These are phyloP conservation scores for Thecophora atra DNA, from an alignment of 2,888 invertebrate species.

Conservation along the genomic window DNA sequence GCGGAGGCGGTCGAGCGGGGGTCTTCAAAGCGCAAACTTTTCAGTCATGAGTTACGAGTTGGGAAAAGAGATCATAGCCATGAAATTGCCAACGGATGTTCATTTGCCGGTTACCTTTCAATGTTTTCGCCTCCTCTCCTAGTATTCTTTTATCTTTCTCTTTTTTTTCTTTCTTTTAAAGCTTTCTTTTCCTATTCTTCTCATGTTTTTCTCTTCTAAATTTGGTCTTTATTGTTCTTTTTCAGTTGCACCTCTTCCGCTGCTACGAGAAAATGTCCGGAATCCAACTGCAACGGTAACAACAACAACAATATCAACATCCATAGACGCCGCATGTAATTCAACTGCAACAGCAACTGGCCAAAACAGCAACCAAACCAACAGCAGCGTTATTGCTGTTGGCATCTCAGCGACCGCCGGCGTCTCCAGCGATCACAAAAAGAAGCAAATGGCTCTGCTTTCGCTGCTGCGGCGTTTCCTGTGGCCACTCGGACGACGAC, in stretches of 20 bases:
- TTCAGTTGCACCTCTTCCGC: neutral
- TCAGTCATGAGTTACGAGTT: constrained; percentile 32
- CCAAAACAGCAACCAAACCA: neutral
- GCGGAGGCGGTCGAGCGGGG: neutral
- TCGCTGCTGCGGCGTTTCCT: constrained; percentile 20
- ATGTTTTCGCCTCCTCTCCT: neutral
- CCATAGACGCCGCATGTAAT: neutral
- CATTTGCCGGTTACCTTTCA: constrained; percentile 18
- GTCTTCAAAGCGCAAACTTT: constrained; percentile 3
- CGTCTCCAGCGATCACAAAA: constrained; percentile 41
- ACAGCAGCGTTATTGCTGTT: neutral
- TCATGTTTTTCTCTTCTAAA: neutral
- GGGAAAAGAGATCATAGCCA: constrained; percentile 39
- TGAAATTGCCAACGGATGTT: constrained; percentile 38
- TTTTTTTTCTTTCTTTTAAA: neutral
- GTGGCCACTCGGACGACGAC: constrained; percentile 34
- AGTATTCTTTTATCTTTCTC: neutral
- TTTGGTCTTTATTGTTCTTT: neutral
- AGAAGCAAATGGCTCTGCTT: too few relatives aligned
- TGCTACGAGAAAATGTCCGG: neutral
- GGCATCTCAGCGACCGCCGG: neutral
- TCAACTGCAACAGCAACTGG: neutral
- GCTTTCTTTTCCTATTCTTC: neutral
- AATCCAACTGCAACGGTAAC: neutral
- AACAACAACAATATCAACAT: too few relatives aligned